Base-by-base conservation (phyloP, 2,797 vertebrate genomes). In the Scarus forsteni region DNA sequence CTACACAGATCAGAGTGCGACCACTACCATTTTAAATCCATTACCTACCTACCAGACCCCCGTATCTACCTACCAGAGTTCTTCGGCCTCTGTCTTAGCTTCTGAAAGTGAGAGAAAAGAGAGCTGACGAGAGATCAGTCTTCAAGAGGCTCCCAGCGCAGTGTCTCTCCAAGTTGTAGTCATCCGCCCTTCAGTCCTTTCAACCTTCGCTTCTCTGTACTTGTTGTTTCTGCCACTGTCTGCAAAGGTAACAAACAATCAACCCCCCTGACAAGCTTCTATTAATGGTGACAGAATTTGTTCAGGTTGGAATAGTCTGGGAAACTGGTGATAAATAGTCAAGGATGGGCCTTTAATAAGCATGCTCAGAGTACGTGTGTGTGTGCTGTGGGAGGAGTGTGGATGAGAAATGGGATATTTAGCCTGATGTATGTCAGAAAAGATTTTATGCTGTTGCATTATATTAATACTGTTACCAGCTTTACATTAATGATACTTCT, bases 201-300 rank as follows among this genome's bases (percentile, higher is more conserved):
- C 90, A 90, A 93, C 94, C 93, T 94, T 94, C 93, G 92, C 93
- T 93, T 93, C 94, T 94, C 90, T 94, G 93, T 95, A 92, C 93
- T 93, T 94, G 94, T 95, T 95, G 93, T 94, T 92, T 95, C 94
- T 93, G 91, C 93, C 91, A 92, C 91, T 94, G 90, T 93, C 93
- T 93, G 77, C 93, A 94, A 95, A 94, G 93, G 94, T 94, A 95
- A 95, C 92, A 79, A 92, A 93, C 92, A 92, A 89, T 77, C 87
- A 84, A 93, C 66, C 83, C 87, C 84, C 87, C 85, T 89, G 89
- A 88, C 79, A 89, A 92, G 83, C 79, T 91, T 80, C 88, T 94
- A 82, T 92, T 90, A 75, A 90, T 90, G 89, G 87, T 93, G 77
- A 92, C 86, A 93, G 78, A 86, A 81, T 89, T 82, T 84, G 59